Percentiles rank a stretch among this genome's conserved stretches.
phyloP scores from a whole-genome alignment of 2,888 invertebrate species.

The Hemistola chrysoprasaria region DNA sequence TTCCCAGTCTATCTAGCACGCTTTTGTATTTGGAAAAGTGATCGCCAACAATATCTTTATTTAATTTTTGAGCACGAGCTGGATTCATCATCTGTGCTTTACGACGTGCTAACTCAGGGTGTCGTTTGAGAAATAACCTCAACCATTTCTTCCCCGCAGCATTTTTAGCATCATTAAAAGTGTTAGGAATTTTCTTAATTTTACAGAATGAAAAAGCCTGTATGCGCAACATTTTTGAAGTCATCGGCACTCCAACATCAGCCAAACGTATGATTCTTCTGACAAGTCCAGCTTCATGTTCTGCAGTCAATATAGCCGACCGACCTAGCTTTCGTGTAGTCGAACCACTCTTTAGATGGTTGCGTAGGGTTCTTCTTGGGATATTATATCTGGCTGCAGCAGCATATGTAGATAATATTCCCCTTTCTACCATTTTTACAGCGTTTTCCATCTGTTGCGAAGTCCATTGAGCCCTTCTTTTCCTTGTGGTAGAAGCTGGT shows the following conservation, averaged over 20 bases:
- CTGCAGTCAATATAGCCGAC: conserved; percentile 8
- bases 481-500: conserved; percentile 25
- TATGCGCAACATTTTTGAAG: conserved; percentile 5
- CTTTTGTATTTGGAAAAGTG: too few species aligned
- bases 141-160: too few species aligned
- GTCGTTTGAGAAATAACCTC: too few species aligned
- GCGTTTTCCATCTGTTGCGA: conserved; percentile 17
- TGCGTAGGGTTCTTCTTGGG: conserved; percentile 15
- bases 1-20: too few species aligned
- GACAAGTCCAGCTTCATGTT: conserved; percentile 9
- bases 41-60: conserved; percentile 16
- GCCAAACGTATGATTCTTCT: conserved; percentile 10
- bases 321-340: conserved; percentile 12
- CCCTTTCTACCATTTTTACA: conserved; percentile 17
- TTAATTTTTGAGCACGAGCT: conserved; percentile 21
- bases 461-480: too few species aligned
- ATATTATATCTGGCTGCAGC: conserved; percentile 13
- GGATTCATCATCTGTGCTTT: too few species aligned
- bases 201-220: conserved; percentile 18
- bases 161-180: too few species aligned
- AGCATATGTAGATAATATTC: conserved; percentile 7
- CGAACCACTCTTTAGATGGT: conserved; percentile 12
- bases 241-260: conserved; percentile 7
- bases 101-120: too few species aligned
- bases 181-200: too few species aligned